Percentiles rank a stretch among this genome's conserved stretches.
phyloP scores from a whole-genome alignment of 2,797 vertebrate species.

The Chaetophractus vellerosus region DNA sequence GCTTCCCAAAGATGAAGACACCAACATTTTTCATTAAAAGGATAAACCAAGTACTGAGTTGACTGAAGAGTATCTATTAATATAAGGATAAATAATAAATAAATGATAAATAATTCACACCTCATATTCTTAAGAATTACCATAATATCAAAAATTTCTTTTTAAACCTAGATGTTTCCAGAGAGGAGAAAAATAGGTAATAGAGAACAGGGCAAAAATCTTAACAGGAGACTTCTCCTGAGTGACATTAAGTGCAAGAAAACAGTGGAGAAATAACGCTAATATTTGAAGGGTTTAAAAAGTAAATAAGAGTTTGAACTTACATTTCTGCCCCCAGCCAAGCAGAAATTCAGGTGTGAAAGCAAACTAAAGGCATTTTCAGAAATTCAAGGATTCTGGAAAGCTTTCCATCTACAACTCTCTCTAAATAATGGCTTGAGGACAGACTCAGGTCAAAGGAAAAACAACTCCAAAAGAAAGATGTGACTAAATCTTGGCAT shows the following conservation, averaged over 20 bases:
- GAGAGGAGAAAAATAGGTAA: constrained; percentile 43
- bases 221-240: constrained; percentile 23
- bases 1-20: constrained; percentile 8
- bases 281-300: constrained; percentile 11
- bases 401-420: neutral
- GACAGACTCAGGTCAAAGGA: neutral
- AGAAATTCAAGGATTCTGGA: constrained; percentile 26
- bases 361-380: neutral
- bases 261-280: neutral
- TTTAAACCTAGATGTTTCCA: constrained; percentile 35
- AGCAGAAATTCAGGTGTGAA: constrained; percentile 5
- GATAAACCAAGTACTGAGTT: constrained; percentile 20
- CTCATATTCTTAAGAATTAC: neutral
- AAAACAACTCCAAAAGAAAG: constrained; percentile 40
- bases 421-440: neutral
- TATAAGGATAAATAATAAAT: constrained; percentile 40
- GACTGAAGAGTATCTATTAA: constrained; percentile 26
- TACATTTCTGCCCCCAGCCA: constrained; percentile 32
- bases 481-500: constrained; percentile 17
- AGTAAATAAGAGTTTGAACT: neutral
- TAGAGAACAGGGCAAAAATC: constrained; percentile 27
- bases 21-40: neutral
- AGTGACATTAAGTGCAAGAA: constrained; percentile 35
- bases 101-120: constrained; percentile 4
- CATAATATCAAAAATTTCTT: neutral